A percentile compares a stretch with the other conserved stretches of the same genome.
Conservation (phyloP, 2,888 invertebrate species). For the Scotopteryx bipunctaria region DNA sequence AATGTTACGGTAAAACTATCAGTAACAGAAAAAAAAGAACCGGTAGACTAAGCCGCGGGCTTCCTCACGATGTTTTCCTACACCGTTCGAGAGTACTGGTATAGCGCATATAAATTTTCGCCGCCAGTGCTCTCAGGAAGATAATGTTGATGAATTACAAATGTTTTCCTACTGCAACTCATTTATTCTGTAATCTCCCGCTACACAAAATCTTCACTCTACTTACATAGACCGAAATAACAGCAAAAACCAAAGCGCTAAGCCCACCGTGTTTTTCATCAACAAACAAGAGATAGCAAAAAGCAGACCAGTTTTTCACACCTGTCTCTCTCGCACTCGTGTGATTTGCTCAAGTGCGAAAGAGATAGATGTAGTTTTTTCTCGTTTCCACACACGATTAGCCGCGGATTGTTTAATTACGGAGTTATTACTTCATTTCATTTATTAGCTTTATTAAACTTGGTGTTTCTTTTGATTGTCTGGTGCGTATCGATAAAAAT, state of each 20-base stretch:
- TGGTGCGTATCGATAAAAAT: background rate
- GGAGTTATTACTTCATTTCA: constrained; percentile 2
- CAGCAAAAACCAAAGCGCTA: background rate
- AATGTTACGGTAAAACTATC: too few species aligned
- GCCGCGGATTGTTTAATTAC: constrained; percentile 17
- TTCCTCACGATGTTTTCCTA: background rate
- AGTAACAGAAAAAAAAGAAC: constrained; percentile 22
- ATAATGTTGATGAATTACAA: too few species aligned
- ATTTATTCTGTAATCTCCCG: background rate
- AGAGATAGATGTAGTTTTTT: constrained; percentile 17
- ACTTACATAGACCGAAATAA: background rate
- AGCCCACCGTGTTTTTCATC: constrained; percentile 9
- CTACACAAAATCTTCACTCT: background rate
- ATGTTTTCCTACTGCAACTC: too few species aligned
- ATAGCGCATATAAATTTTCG: background rate
- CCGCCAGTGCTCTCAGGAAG: too few species aligned
- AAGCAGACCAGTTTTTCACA: constrained; percentile 1
- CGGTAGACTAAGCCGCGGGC: too few species aligned
- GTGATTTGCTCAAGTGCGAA: constrained; percentile 7
- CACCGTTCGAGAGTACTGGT: background rate
- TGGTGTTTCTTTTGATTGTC: background rate
- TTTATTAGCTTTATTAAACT: background rate
- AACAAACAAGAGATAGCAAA: constrained; percentile 1
- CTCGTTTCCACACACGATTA: constrained; percentile 28
- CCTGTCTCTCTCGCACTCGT: background rate